Percentiles rank a stretch among this genome's conserved stretches.
These are phyloP conservation scores for Hydropotes inermis DNA, from an alignment of 2,113 vertebrate species.

Conservation along the genomic window DNA sequence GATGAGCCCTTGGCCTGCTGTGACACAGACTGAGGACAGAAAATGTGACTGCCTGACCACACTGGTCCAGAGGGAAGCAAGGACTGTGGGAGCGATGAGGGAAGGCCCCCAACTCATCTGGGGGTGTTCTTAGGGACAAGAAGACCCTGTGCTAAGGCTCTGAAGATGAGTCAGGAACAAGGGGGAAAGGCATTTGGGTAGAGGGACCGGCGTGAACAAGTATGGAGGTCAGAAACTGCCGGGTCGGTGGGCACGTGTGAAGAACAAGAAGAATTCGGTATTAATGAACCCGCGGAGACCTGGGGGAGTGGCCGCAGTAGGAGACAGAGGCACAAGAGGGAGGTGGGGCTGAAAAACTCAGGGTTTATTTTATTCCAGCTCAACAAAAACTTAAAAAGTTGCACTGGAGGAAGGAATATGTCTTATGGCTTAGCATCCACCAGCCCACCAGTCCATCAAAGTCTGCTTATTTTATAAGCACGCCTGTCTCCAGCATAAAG, in stretches of 20 bases:
- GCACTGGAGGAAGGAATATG: not conserved
- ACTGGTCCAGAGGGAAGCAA: not conserved
- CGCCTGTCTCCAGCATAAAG: not conserved
- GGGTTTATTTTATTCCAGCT: not conserved
- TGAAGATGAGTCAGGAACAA: not conserved
- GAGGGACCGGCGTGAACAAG: not conserved
- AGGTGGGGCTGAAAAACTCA: not conserved
- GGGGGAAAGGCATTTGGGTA: not conserved
- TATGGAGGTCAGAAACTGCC: not conserved
- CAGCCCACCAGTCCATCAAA: not conserved
- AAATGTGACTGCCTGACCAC: not conserved
- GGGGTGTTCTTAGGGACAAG: not conserved
- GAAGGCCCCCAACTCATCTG: not conserved
- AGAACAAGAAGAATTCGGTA: not conserved
- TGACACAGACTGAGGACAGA: not conserved
- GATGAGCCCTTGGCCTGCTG: not conserved
- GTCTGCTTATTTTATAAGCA: not conserved
- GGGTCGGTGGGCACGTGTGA: not conserved
- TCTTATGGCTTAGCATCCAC: not conserved
- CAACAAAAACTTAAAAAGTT: not conserved
- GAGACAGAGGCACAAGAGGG: not conserved
- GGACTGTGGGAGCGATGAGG: rapidly evolving
- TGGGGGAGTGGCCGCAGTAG: not conserved
- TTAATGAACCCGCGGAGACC: not conserved
- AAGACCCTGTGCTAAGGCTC: not conserved